These are phyloP conservation scores for Tachysurus vachellii DNA, from an alignment of 2,113 vertebrate genomes.

Conservation along the genomic window DNA sequence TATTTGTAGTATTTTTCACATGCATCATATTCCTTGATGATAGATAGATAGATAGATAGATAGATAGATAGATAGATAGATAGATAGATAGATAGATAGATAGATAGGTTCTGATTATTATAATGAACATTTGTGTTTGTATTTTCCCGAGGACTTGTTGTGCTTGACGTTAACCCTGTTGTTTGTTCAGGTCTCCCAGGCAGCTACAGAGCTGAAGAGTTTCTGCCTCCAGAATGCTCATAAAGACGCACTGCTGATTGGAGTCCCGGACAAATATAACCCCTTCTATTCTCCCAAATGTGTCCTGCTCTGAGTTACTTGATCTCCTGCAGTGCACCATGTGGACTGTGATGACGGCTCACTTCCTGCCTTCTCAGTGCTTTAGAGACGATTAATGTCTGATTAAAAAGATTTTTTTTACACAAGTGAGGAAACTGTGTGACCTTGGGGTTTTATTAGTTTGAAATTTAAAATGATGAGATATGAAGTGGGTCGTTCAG, in stretches of 20 bases:
- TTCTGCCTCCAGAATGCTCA: slow-evolving; percentile 78
- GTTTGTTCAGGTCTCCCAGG: slow-evolving; percentile 74
- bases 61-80: no score
- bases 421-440: not conserved
- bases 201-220: slow-evolving; percentile 73
- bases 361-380: not conserved
- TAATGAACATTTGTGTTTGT: not conserved
- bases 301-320: slow-evolving; percentile 73
- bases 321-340: not conserved
- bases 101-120: no score
- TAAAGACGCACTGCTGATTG: slow-evolving; percentile 77
- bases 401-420: not conserved
- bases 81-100: no score
- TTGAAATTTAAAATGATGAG: not conserved
- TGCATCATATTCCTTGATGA: not conserved
- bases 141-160: not conserved
- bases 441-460: not conserved
- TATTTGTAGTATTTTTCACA: no score
- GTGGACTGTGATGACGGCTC: not conserved
- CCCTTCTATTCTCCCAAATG: slow-evolving; percentile 79
- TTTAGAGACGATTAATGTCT: not conserved
- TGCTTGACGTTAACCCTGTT: not conserved
- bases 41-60: no score
- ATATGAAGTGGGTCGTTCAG: not conserved
- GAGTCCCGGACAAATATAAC: slow-evolving; percentile 78